Conservation (phyloP, 2,888 invertebrate species). For the Napeogenes inachia region DNA sequence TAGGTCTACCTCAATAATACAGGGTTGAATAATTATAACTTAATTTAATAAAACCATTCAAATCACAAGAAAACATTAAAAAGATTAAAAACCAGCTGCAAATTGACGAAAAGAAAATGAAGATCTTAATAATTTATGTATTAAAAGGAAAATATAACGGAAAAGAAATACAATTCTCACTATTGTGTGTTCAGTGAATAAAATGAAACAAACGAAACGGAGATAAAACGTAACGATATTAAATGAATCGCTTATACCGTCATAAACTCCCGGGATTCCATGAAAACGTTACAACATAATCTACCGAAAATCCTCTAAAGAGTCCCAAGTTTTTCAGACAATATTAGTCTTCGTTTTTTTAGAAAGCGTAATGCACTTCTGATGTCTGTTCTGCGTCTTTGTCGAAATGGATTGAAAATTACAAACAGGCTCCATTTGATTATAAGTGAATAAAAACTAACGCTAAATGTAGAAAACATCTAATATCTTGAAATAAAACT, state of each 20-base stretch:
- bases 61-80: neutral
- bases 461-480: no score
- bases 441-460: no score
- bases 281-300: constrained; percentile 16
- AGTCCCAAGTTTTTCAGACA: constrained; percentile 14
- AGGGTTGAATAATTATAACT: no score
- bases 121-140: neutral
- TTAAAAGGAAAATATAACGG: constrained; percentile 3
- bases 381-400: neutral
- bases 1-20: no score
- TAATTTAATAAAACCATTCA: no score
- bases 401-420: no score
- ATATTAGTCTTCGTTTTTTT: constrained; percentile 1
- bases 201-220: constrained; percentile 9
- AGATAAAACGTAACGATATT: constrained; percentile 14
- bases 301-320: constrained; percentile 14
- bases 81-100: neutral
- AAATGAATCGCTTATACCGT: constrained; percentile 11
- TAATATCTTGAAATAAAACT: no score
- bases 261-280: constrained; percentile 15
- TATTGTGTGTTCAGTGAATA: constrained; percentile 10
- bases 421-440: no score
- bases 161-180: constrained; percentile 11
- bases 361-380: neutral
- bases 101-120: no score